Evolutionary conservation across 2,888 invertebrate species (phyloP).

Genomic region (Ceramica pisi): DNA sequence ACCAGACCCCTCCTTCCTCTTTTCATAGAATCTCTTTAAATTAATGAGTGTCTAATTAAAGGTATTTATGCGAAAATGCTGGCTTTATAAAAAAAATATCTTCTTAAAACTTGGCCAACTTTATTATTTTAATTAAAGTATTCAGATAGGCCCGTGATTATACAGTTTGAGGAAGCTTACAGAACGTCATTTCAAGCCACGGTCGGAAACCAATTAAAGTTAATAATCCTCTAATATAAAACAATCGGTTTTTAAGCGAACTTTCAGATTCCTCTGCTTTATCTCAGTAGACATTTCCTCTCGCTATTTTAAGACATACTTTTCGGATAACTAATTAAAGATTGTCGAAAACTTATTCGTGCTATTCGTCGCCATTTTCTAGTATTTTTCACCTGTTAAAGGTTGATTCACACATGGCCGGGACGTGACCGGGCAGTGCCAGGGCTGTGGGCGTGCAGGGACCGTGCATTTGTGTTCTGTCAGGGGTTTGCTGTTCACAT

Average conservation of each 20-base stretch:
- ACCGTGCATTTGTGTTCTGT: no score
- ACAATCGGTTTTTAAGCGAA: conserved; percentile 79
- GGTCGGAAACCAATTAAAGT: conserved; percentile 87
- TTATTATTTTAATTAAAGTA: conserved; percentile 74
- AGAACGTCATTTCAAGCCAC: conserved; percentile 76
- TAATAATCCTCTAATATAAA: conserved; percentile 85
- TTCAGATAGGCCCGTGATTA: conserved; percentile 69
- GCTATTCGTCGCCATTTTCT: neutral
- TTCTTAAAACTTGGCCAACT: conserved; percentile 46
- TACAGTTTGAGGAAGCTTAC: conserved; percentile 74
- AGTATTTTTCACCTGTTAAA: neutral
- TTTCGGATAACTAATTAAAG: conserved; percentile 38
- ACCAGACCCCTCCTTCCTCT: conserved; percentile 32
- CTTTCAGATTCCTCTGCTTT: conserved; percentile 75
- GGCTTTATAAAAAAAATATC: conserved; percentile 59
- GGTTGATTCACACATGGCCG: neutral
- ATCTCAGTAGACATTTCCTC: conserved; percentile 62
- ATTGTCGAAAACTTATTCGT: conserved; percentile 12
- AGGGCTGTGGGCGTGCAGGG: no score
- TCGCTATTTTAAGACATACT: conserved; percentile 42
- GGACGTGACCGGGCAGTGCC: no score
- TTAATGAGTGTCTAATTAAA: conserved; percentile 65
- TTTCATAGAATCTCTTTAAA: conserved; percentile 52
- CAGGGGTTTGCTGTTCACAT: no score
- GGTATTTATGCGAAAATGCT: conserved; percentile 60